Evolutionary conservation across 2,113 vertebrate species (phyloP).

Genomic region (Alethe castanea): DNA sequence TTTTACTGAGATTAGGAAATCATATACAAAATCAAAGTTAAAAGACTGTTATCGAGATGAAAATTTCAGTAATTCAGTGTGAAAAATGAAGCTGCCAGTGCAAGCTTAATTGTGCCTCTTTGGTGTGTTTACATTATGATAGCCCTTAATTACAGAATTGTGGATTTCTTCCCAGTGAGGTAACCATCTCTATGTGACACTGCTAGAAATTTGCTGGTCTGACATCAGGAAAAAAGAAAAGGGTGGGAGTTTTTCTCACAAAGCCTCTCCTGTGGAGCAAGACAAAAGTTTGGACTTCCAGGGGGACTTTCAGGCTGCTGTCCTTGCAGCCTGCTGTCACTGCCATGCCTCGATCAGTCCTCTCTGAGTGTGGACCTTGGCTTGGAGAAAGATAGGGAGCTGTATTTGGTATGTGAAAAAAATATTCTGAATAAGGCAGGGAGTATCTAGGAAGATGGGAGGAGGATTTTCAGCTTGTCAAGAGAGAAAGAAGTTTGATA

Average conservation of each 20-base stretch:
- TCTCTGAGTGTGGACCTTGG: neutral
- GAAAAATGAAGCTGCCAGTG: neutral
- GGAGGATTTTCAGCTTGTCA: neutral
- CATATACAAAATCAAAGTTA: neutral
- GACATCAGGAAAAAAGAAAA: neutral
- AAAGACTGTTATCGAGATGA: neutral
- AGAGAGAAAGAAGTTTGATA: neutral
- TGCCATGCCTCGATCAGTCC: fast-evolving
- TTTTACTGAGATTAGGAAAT: neutral
- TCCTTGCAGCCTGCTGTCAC: neutral
- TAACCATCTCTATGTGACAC: neutral
- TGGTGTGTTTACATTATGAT: neutral
- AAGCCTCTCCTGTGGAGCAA: neutral
- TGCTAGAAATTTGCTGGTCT: neutral
- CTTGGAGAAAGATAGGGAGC: neutral
- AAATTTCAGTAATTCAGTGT: neutral
- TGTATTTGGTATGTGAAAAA: neutral
- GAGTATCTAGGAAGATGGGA: neutral
- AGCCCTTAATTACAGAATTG: neutral
- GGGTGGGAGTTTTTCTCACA: neutral
- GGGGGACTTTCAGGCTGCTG: neutral
- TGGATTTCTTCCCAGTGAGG: neutral
- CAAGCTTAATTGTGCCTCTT: neutral
- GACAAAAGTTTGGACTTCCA: neutral
- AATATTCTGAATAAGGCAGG: neutral